Evolutionary conservation across 2,113 vertebrate species (phyloP).

Genomic region (Pimephales promelas): DNA sequence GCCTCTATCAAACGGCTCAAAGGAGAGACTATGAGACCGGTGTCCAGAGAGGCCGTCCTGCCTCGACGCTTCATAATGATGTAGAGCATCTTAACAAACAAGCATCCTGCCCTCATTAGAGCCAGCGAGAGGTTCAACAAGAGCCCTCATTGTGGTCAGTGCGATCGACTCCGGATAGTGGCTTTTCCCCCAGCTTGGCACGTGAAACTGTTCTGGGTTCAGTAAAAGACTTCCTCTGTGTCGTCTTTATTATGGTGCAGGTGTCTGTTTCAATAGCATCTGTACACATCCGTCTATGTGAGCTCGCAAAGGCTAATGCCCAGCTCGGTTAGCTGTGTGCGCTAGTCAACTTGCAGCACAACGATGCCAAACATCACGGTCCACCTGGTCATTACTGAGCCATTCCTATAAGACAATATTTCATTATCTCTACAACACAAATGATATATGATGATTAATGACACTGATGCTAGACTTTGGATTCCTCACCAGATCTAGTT

Average conservation of each 20-base stretch:
- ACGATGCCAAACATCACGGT: slow-evolving; percentile 66
- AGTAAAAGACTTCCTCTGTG: slow-evolving; percentile 53
- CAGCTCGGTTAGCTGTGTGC: slow-evolving; percentile 8
- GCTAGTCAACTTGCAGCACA: slow-evolving; percentile 65
- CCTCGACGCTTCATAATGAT: slow-evolving; percentile 45
- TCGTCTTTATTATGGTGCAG: slow-evolving; percentile 50
- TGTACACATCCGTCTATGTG: slow-evolving; percentile 52
- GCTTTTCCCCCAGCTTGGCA: slow-evolving; percentile 27
- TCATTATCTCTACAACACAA: slow-evolving; percentile 13
- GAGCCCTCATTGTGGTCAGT: slow-evolving; percentile 50
- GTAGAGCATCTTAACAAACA: slow-evolving; percentile 48
- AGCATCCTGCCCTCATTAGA: slow-evolving; percentile 43
- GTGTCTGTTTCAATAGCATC: slow-evolving; percentile 54
- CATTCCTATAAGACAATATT: neutral
- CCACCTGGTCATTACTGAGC: slow-evolving; percentile 46
- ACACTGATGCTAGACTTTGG: neutral
- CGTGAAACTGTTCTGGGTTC: slow-evolving; percentile 32
- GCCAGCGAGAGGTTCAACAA: slow-evolving; percentile 38
- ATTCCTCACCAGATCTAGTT: neutral
- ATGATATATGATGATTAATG: slow-evolving; percentile 7
- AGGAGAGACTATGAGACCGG: slow-evolving; percentile 49
- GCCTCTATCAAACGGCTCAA: slow-evolving; percentile 52
- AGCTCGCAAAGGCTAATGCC: slow-evolving; percentile 28
- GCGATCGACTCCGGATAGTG: slow-evolving; percentile 40
- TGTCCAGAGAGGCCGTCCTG: slow-evolving; percentile 41